phyloP scores from a whole-genome alignment of 30 jellyfish, hydroid and myxozoan genomes.

The Haliclystus octoradiatus region DNA sequence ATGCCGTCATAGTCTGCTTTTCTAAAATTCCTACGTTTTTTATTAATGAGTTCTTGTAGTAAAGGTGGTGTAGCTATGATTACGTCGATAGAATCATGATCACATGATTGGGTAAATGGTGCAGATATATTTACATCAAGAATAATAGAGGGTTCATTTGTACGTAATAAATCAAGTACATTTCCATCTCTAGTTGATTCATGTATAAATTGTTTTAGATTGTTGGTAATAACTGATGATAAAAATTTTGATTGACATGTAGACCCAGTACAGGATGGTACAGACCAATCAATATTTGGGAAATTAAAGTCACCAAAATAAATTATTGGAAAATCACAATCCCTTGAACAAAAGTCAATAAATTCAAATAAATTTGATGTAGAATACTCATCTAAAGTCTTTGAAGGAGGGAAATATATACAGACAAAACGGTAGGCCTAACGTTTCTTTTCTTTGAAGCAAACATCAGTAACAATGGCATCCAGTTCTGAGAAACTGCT shows the following conservation, averaged over 20 bases:
- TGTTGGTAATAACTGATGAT: background rate
- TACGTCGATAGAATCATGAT: background rate
- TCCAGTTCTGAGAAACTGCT: background rate
- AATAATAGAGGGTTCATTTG: background rate
- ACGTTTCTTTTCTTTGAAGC: background rate
- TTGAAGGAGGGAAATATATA: background rate
- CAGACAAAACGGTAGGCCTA: background rate
- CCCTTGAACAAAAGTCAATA: background rate
- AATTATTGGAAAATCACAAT: background rate
- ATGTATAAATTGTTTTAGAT: background rate
- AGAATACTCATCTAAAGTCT: background rate
- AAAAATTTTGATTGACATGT: background rate
- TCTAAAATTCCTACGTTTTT: too few species aligned
- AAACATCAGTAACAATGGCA: background rate
- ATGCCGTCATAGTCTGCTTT: background rate
- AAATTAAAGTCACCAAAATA: background rate
- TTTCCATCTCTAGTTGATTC: background rate
- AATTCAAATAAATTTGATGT: background rate
- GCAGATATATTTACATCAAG: background rate
- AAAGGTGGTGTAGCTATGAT: too few species aligned
- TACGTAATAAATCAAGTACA: background rate
- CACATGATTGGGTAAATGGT: background rate
- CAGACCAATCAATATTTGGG: background rate
- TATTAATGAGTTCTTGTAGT: too few species aligned
- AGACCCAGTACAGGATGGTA: background rate